phyloP scores from a whole-genome alignment of 2,113 vertebrate genomes.

The Solea solea region DNA sequence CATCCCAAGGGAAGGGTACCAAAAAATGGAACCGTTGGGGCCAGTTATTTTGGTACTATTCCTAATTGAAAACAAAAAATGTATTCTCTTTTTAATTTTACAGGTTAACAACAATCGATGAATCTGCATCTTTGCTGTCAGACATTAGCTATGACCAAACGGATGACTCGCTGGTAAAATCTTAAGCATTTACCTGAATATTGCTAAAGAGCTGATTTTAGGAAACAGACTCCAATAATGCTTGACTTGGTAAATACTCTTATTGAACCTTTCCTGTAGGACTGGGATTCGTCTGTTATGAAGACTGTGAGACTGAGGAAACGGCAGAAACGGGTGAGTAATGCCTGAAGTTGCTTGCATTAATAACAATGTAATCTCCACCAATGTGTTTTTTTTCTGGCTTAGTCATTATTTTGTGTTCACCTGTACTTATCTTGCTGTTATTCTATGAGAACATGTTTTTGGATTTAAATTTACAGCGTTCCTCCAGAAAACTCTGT shows the following conservation, averaged over 20 bases:
- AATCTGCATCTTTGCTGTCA: conserved; percentile 93
- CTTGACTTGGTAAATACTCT: neutral
- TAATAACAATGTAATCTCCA: neutral
- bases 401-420: conserved; percentile 1
- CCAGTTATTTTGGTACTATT: too few relatives aligned
- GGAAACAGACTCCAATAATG: neutral
- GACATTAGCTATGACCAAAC: conserved; percentile 98
- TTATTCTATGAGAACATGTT: neutral
- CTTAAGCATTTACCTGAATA: neutral
- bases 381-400: neutral
- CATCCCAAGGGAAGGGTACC: too few relatives aligned
- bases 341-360: neutral
- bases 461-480: conserved; percentile 74
- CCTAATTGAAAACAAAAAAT: too few relatives aligned
- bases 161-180: conserved; percentile 89
- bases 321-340: conserved; percentile 89
- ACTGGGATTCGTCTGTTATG: conserved; percentile 90
- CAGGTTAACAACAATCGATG: conserved; percentile 92
- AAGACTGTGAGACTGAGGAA: conserved; percentile 88
- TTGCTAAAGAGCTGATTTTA: neutral
- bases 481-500: conserved; percentile 86
- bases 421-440: neutral
- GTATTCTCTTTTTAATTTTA: conserved; percentile 3
- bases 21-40: too few relatives aligned
- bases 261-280: conserved; percentile 71